These are phyloP conservation scores for Calliphora vicina DNA, from an alignment of 1,140 invertebrate species.

Conservation along the genomic window DNA sequence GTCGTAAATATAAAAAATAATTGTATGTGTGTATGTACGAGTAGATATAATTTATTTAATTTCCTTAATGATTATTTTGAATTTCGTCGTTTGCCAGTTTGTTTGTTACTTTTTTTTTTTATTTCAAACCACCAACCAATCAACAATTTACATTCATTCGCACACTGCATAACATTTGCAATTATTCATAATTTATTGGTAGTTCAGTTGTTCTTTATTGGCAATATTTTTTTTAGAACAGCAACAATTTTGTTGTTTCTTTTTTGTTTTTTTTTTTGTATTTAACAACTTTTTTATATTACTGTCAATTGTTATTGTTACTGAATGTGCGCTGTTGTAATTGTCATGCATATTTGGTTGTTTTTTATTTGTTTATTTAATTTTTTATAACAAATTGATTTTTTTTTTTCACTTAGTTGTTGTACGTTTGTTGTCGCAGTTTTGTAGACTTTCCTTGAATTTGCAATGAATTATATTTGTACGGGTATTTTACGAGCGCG, in stretches of 20 bases:
- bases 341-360: neutral
- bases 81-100: neutral
- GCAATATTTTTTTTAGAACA: neutral
- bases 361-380: neutral
- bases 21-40: too few species aligned
- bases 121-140: neutral
- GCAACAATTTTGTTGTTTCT: too few species aligned
- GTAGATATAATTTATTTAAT: neutral
- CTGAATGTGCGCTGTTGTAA: neutral
- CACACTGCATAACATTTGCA: neutral
- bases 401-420: neutral
- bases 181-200: slow-evolving; percentile 2
- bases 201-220: neutral
- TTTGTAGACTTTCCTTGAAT: neutral
- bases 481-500: neutral
- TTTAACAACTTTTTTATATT: too few species aligned
- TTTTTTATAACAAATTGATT: neutral
- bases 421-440: neutral
- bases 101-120: neutral
- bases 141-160: neutral
- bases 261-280: too few species aligned
- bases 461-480: neutral
- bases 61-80: neutral
- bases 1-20: neutral
- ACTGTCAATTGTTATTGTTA: too few species aligned